Evolutionary conservation across 2,113 vertebrate genomes (phyloP).

Genomic region (Stigmatopora nigra): DNA sequence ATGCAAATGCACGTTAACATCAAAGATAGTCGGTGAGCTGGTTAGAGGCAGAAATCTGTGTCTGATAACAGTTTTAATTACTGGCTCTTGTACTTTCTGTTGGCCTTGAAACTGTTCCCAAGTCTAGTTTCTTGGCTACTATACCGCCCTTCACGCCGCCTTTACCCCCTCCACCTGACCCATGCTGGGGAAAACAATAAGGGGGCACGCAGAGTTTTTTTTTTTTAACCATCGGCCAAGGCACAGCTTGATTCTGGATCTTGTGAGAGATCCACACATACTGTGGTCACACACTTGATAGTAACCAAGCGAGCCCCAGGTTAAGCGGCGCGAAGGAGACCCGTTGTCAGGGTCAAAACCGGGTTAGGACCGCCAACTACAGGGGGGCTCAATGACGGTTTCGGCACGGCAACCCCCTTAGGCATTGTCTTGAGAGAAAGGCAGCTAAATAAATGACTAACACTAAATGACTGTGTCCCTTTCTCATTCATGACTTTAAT

Average conservation of each 20-base stretch:
- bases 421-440: slow-evolving; percentile 64
- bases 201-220: slow-evolving; percentile 55
- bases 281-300: slow-evolving; percentile 65
- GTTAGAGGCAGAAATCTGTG: slow-evolving; percentile 13
- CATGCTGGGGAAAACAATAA: slow-evolving; percentile 63
- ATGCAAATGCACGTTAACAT: slow-evolving; percentile 42
- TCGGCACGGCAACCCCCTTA: slow-evolving; percentile 56
- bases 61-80: slow-evolving; percentile 23
- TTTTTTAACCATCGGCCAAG: slow-evolving; percentile 56
- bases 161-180: slow-evolving; percentile 23
- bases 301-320: slow-evolving; percentile 54
- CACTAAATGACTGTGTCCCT: slow-evolving; percentile 69
- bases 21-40: slow-evolving; percentile 18
- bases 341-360: slow-evolving; percentile 67
- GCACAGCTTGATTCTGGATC: slow-evolving; percentile 57
- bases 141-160: slow-evolving; percentile 25
- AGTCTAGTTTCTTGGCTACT: slow-evolving; percentile 56
- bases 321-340: slow-evolving; percentile 56
- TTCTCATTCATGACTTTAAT: slow-evolving; percentile 70
- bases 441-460: slow-evolving; percentile 70
- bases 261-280: slow-evolving; percentile 66
- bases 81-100: slow-evolving; percentile 17
- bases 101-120: slow-evolving; percentile 33
- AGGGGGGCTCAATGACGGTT: slow-evolving; percentile 45
- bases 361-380: slow-evolving; percentile 52